These are phyloP conservation scores for Ctenodactylus gundi DNA, from an alignment of 2,113 vertebrate species.

Conservation along the genomic window DNA sequence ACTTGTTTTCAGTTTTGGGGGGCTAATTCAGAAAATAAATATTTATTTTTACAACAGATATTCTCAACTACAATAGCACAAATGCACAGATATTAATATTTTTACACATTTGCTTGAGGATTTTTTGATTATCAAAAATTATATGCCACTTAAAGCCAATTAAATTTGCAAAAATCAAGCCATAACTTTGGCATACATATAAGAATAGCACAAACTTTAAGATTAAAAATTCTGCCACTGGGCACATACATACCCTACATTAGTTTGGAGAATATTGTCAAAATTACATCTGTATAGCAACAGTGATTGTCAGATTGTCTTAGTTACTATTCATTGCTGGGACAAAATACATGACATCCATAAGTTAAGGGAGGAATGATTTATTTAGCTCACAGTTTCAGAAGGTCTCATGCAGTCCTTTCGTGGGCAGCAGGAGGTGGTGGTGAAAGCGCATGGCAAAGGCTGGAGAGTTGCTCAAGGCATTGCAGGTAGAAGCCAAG, in stretches of 20 bases:
- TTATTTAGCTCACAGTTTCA: too few relatives aligned
- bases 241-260: not conserved
- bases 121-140: conserved; percentile 29
- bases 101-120: not conserved
- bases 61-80: not conserved
- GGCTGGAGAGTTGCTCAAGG: too few relatives aligned
- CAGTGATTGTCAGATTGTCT: not conserved
- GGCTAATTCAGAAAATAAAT: conserved; percentile 3
- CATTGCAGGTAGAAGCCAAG: too few relatives aligned
- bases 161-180: not conserved
- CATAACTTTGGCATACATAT: not conserved
- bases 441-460: too few relatives aligned
- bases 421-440: too few relatives aligned
- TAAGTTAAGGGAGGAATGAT: too few relatives aligned
- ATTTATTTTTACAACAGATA: conserved; percentile 5
- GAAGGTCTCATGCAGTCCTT: too few relatives aligned
- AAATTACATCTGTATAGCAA: not conserved
- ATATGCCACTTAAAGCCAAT: not conserved
- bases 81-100: not conserved
- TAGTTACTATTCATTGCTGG: too few relatives aligned
- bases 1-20: conserved; percentile 11
- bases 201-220: not conserved
- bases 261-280: conserved; percentile 9
- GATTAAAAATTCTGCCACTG: not conserved
- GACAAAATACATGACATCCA: too few relatives aligned